A percentile compares a stretch with the other conserved stretches of the same genome.
These are phyloP conservation scores for Cyanoliseus patagonus DNA, from an alignment of 2,113 vertebrate genomes.

Conservation along the genomic window DNA sequence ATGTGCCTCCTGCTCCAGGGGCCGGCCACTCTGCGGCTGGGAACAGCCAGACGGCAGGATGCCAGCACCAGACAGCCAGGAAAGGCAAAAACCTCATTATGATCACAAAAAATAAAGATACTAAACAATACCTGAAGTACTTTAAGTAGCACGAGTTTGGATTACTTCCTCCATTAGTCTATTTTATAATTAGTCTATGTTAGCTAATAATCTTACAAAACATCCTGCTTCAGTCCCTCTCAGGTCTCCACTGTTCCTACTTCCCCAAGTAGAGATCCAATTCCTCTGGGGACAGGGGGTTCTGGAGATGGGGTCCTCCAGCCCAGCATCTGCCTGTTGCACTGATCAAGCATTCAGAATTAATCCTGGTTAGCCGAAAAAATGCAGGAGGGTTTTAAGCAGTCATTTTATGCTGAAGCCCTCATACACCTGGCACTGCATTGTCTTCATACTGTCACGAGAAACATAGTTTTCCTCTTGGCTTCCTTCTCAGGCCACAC, in stretches of 20 bases:
- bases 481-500: neutral
- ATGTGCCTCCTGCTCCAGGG: neutral
- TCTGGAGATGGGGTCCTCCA: neutral
- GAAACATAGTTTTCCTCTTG: neutral
- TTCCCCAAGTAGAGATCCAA: neutral
- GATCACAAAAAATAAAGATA: too few relatives aligned
- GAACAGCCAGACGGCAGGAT: neutral
- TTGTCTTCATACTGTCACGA: accelerated
- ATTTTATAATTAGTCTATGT: neutral
- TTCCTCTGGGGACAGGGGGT: neutral
- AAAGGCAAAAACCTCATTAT: neutral
- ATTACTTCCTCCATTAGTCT: neutral
- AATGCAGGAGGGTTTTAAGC: neutral
- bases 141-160: neutral
- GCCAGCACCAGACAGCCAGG: neutral
- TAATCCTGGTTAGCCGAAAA: neutral
- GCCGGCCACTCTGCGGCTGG: neutral
- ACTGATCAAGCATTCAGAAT: neutral
- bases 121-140: neutral
- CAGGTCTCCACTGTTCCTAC: neutral
- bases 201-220: neutral
- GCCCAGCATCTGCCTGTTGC: neutral
- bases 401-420: neutral
- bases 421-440: neutral
- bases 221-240: neutral